Percentiles rank a stretch among this genome's conserved stretches.
phyloP scores from a whole-genome alignment of 1,140 invertebrate genomes.

The Idris sp. region DNA sequence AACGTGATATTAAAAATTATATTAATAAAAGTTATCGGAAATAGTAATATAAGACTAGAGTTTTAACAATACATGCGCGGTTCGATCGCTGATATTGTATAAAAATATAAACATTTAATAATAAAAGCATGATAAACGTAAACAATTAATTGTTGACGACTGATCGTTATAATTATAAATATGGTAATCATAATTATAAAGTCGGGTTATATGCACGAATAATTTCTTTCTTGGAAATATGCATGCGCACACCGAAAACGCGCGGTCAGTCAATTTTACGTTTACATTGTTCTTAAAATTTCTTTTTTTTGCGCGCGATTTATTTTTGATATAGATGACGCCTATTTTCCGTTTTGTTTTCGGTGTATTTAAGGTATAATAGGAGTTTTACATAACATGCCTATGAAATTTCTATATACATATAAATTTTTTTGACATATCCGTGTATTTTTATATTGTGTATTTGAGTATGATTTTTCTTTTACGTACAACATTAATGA shows the following conservation, averaged over 20 bases:
- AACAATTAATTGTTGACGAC: conserved; percentile 9
- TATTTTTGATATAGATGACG: conserved; percentile 5
- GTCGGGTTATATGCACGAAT: background rate
- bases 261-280: too few relatives aligned
- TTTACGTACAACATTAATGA: conserved; percentile 74
- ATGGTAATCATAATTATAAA: conserved; percentile 6
- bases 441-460: conserved; percentile 30
- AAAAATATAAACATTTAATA: conserved; percentile 77
- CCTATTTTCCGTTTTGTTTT: conserved; percentile 23
- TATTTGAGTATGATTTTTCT: conserved; percentile 35
- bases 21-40: conserved; percentile 49
- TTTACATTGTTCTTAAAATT: conserved; percentile 6
- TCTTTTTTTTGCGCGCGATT: conserved; percentile 28
- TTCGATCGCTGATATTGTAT: conserved; percentile 69
- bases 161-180: conserved; percentile 12
- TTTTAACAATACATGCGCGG: conserved; percentile 76
- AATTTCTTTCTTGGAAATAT: too few relatives aligned
- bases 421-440: conserved; percentile 37
- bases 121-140: conserved; percentile 64
- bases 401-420: conserved; percentile 46
- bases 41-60: conserved; percentile 77
- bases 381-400: conserved; percentile 23
- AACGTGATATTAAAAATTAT: conserved; percentile 25
- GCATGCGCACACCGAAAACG: too few relatives aligned
- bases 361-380: conserved; percentile 13